phyloP scores from a whole-genome alignment of 2,113 vertebrate genomes.

The Pagrus major region DNA sequence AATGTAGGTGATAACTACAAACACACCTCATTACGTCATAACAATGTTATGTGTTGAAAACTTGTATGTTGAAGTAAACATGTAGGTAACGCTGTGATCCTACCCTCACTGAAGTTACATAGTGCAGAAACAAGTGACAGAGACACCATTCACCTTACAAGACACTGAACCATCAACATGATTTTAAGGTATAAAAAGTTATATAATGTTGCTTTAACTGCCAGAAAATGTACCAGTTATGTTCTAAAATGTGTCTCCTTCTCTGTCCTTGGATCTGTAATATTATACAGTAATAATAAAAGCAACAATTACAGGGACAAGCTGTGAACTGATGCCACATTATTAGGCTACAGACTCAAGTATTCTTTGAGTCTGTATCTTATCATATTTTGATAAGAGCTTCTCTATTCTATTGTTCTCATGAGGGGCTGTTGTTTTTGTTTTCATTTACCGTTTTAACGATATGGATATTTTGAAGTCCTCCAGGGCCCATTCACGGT shows the following conservation, averaged over 20 bases:
- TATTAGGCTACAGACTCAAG: background rate
- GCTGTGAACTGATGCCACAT: background rate
- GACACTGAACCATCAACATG: too few relatives aligned
- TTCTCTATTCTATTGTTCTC: conserved; percentile 9
- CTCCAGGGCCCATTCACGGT: background rate
- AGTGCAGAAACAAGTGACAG: too few relatives aligned
- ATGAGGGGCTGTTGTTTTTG: background rate
- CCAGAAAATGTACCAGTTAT: background rate
- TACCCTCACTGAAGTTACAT: too few relatives aligned
- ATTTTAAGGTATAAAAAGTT: too few relatives aligned
- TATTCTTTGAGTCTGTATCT: background rate
- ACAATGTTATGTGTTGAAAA: too few relatives aligned
- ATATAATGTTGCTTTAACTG: background rate
- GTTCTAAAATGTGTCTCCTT: background rate
- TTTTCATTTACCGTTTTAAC: background rate
- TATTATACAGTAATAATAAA: background rate
- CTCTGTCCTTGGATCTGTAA: background rate
- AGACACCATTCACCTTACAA: too few relatives aligned
- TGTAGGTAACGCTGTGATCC: too few relatives aligned
- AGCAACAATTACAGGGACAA: background rate
- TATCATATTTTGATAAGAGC: background rate
- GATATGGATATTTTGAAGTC: background rate
- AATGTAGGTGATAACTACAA: too few relatives aligned
- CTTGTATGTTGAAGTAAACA: too few relatives aligned
- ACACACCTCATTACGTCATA: too few relatives aligned